Evolutionary conservation across 2,113 vertebrate species (phyloP).

Genomic region (Jaculus jaculus): DNA sequence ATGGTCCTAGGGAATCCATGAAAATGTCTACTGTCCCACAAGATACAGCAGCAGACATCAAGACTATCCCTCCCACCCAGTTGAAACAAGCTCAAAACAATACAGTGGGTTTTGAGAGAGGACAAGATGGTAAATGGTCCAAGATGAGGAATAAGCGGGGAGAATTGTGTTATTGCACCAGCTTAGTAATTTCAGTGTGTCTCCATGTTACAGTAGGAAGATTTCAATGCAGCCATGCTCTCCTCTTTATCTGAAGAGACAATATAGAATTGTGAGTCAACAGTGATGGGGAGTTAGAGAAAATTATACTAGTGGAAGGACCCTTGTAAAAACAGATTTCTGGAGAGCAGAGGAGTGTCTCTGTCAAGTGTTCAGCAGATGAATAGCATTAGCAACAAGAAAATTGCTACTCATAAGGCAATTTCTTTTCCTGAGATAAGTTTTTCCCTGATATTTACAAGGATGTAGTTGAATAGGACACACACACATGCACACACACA

Average conservation of each 20-base stretch:
- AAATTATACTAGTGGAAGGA: neutral
- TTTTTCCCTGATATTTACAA: neutral
- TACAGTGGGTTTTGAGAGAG: neutral
- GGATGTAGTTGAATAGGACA: neutral
- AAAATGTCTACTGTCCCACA: neutral
- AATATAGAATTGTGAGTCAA: neutral
- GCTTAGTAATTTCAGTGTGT: neutral
- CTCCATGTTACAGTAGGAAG: neutral
- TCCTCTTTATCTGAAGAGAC: neutral
- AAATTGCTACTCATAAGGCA: neutral
- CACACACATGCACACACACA: neutral
- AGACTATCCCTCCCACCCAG: neutral
- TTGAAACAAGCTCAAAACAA: neutral
- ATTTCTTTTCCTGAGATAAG: neutral
- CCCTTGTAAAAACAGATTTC: neutral
- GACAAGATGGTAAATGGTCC: neutral
- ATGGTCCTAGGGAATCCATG: neutral
- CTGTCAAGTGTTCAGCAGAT: neutral
- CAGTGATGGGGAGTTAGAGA: neutral
- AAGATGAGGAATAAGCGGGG: neutral
- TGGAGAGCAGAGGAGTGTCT: neutral
- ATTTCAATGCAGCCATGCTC: neutral
- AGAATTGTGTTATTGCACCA: neutral
- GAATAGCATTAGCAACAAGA: neutral
- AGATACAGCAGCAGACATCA: neutral